A percentile compares a stretch with the other conserved stretches of the same genome.
Conservation (phyloP, 2,888 invertebrate genomes). For the Mesoligia furuncula region DNA sequence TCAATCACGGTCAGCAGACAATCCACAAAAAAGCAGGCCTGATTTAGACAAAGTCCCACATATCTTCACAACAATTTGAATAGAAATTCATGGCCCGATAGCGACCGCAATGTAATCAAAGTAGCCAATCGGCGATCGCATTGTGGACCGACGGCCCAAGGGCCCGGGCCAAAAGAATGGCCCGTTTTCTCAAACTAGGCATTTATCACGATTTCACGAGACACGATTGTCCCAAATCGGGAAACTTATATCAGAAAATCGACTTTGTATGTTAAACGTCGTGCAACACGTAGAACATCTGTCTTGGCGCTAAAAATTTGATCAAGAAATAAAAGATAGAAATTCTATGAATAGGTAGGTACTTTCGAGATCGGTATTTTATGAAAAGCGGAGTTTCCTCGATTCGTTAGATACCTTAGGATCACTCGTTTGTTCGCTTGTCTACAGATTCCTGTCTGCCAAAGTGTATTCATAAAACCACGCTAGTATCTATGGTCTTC, state of each 20-base stretch:
- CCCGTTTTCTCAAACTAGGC: conserved; percentile 47
- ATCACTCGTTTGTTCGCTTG: background rate
- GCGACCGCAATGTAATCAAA: conserved; percentile 64
- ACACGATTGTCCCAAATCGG: conserved; percentile 51
- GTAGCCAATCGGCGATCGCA: conserved; percentile 59
- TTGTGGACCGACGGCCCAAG: conserved; percentile 50
- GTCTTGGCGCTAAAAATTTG: conserved; percentile 39
- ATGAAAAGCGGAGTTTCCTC: background rate
- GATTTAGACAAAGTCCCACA: conserved; percentile 28
- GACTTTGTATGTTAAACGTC: conserved; percentile 52
- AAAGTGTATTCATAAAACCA: background rate
- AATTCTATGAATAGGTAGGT: conserved; percentile 28
- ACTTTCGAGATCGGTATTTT: conserved; percentile 20
- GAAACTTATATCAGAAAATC: conserved; percentile 58
- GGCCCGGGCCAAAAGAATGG: conserved; percentile 52
- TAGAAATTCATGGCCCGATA: conserved; percentile 58
- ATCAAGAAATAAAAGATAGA: conserved; percentile 44
- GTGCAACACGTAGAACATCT: conserved; percentile 43
- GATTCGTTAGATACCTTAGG: conserved; percentile 1
- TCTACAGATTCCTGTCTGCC: background rate
- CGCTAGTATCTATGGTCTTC: background rate
- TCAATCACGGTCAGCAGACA: conserved; percentile 19
- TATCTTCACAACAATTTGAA: conserved; percentile 54
- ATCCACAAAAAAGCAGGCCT: conserved; percentile 29
- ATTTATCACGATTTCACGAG: conserved; percentile 65